Percentiles rank a stretch among this genome's conserved stretches.
Conservation (phyloP, 2,113 vertebrate genomes). For the Sus scrofa region T2T-Sscrofa CM000817.6:17623501-17624000, state of each 20-base stretch:
- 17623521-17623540: not conserved
- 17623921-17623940: not conserved
- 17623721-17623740: not conserved
- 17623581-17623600: not conserved
- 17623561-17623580: not conserved
- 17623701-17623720: not conserved
- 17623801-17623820: not conserved
- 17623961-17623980: not conserved
- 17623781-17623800: not conserved
- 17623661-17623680: not conserved
- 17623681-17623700: not conserved
- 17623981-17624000: not conserved
- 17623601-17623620: not conserved
- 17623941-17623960: not conserved
- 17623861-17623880: not conserved
- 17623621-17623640: not conserved
- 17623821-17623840: not conserved
- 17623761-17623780: not conserved
- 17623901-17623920: not conserved
- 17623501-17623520: not conserved
- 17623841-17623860: not conserved
- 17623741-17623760: not conserved
- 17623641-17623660: not conserved
- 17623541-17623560: not conserved
- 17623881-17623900: not conserved